A percentile compares a stretch with the other conserved stretches of the same genome.
phyloP scores from a whole-genome alignment of 1,140 invertebrate species.

The Tetragonula clypearis region DNA sequence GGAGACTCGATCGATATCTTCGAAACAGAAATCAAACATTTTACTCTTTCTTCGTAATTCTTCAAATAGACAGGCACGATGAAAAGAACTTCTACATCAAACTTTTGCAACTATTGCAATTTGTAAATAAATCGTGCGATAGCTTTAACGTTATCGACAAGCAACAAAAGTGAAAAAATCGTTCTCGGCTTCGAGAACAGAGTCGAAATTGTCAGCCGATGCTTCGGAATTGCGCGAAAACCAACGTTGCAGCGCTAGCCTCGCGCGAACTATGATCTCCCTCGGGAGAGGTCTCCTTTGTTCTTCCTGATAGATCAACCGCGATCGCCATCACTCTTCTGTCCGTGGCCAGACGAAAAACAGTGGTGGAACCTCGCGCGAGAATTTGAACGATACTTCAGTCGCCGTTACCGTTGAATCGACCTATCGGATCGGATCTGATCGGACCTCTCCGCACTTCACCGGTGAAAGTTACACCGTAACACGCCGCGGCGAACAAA shows the following conservation, averaged over 20 bases:
- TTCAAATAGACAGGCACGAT: too few relatives aligned
- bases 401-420: constrained; percentile 15
- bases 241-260: neutral
- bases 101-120: too few relatives aligned
- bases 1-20: neutral
- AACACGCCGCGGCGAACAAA: constrained; percentile 11
- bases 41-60: neutral
- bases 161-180: too few relatives aligned
- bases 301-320: neutral
- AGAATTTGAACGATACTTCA: constrained; percentile 26
- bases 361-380: neutral
- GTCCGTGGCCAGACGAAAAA: neutral
- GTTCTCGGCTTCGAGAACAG: too few relatives aligned
- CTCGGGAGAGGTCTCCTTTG: neutral
- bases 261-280: neutral
- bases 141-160: too few relatives aligned
- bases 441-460: constrained; percentile 10
- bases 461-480: constrained; percentile 50
- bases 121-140: too few relatives aligned
- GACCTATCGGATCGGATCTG: constrained; percentile 34
- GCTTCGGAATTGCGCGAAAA: neutral
- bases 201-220: too few relatives aligned
- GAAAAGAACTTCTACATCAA: too few relatives aligned
- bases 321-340: constrained; percentile 19
- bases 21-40: neutral